A percentile compares a stretch with the other conserved stretches of the same genome.
phyloP scores from a whole-genome alignment of 2,888 invertebrate species.

The Orthosia gracilis region DNA sequence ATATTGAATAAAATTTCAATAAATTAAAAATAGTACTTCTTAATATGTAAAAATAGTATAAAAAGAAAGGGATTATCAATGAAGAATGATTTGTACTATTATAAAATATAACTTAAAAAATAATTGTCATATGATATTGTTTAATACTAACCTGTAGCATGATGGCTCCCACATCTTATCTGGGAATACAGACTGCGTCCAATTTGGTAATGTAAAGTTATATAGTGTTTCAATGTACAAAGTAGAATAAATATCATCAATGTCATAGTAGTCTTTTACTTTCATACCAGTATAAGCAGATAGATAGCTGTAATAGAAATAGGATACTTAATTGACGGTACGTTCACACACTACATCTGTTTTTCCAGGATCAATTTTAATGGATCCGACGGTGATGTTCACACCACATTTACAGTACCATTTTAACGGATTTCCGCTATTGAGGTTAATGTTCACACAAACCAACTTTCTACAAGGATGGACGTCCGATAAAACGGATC shows the following conservation, averaged over 20 bases:
- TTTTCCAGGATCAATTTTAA: no score
- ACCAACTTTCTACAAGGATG: no score
- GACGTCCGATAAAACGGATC: no score
- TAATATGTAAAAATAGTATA: no score
- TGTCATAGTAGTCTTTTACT: conserved; percentile 89
- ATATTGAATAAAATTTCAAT: background rate
- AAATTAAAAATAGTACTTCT: no score
- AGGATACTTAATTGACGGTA: background rate
- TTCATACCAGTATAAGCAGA: conserved; percentile 92
- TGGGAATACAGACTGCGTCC: conserved; percentile 93
- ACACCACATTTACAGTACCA: no score
- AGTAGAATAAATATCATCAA: conserved; percentile 92
- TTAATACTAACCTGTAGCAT: conserved; percentile 85
- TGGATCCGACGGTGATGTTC: no score
- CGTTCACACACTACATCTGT: no score
- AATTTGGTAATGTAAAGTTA: conserved; percentile 92
- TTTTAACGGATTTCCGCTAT: no score
- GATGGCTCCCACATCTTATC: conserved; percentile 92
- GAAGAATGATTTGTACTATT: background rate
- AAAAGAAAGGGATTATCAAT: background rate
- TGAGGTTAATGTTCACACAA: no score
- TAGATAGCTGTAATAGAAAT: conserved; percentile 88
- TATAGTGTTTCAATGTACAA: conserved; percentile 93
- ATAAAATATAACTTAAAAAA: no score
- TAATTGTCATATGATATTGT: no score